Evolutionary conservation across 2,888 invertebrate genomes (phyloP).

Genomic region (Catocala nupta): DNA sequence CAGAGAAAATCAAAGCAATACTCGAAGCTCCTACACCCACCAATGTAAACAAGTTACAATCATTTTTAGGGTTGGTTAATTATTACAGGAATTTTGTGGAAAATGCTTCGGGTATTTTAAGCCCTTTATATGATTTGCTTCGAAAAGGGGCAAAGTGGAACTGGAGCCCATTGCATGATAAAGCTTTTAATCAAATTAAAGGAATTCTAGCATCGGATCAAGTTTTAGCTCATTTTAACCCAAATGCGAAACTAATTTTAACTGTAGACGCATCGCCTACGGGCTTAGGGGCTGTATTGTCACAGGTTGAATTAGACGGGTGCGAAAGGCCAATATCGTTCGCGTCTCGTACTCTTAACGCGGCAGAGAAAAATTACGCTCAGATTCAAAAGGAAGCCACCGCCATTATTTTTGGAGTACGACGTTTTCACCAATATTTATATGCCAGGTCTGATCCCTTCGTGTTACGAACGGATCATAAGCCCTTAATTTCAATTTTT

Average conservation of each 20-base stretch:
- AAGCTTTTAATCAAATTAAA: no score
- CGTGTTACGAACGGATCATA: conserved; percentile 46
- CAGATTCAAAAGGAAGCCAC: conserved; percentile 53
- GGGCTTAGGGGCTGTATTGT: conserved; percentile 12
- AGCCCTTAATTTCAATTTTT: conserved; percentile 49
- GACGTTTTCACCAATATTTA: conserved; percentile 45
- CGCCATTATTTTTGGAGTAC: conserved; percentile 46
- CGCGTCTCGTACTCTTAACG: background rate
- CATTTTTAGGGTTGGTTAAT: no score
- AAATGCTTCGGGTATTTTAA: no score
- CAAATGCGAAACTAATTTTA: conserved; percentile 8
- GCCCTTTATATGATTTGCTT: no score
- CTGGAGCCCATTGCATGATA: background rate
- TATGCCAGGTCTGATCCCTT: conserved; percentile 45
- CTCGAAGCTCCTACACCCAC: no score
- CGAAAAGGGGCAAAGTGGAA: background rate
- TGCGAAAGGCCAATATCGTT: conserved; percentile 20
- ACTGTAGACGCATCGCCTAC: conserved; percentile 14
- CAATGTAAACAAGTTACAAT: no score
- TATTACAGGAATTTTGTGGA: no score
- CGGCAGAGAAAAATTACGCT: conserved; percentile 35
- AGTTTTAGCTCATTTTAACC: conserved; percentile 12
- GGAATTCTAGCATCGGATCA: no score
- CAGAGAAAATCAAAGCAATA: no score
- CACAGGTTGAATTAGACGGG: conserved; percentile 6